Evolutionary conservation across 2,113 vertebrate genomes (phyloP), one percentile per base, ranked within the genome.

Genomic region (Glaucomys volans): DNA sequence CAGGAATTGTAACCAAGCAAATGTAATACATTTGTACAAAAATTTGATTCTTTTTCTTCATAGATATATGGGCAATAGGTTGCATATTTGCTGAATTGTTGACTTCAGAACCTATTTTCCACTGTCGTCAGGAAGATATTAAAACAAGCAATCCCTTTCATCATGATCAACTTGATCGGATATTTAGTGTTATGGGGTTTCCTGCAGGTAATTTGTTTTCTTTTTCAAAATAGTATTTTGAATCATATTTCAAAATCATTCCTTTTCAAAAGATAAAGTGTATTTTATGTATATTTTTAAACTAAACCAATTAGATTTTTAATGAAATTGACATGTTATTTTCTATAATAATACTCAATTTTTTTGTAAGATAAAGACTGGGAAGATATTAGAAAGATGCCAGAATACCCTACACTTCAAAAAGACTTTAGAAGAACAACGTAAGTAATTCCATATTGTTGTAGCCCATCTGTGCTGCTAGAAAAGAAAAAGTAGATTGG

Each of bases 21-120:
- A 72, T 95, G 57, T n/a, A 94, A 72, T 91, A 80, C 95, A 87
- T 95, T 50, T 96, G 28, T 96, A 84, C 40, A 44, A 97, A 91
- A 82, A 69, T 4, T 64, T 75, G 95, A 67, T 94, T 52, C 93
- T 75, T 72, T 94, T 96, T 71, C 87, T 97, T 96, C 42, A 22
- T 98, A 99, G 99, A 99, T 98, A 99, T 99, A 97, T 99, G 99
- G 99, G 99, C 99, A n/a, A 99, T 99, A 79, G 99, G 99, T 97
- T 99, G 99, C 97, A 99, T 99, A 99, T 99, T 99, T 98, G 99
- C 99, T 6, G 99, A 99, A 98, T 98, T 99, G 57, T 98, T 99
- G 98, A 99, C 99, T 89, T 99, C 99, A 0, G 99, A 99, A 98
- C 99, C 99, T 71, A 99, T 99, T 97, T 99, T 99, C 98, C 99